Conservation (phyloP, 2,113 vertebrate species). For the Herpetotheres cachinnans region DNA sequence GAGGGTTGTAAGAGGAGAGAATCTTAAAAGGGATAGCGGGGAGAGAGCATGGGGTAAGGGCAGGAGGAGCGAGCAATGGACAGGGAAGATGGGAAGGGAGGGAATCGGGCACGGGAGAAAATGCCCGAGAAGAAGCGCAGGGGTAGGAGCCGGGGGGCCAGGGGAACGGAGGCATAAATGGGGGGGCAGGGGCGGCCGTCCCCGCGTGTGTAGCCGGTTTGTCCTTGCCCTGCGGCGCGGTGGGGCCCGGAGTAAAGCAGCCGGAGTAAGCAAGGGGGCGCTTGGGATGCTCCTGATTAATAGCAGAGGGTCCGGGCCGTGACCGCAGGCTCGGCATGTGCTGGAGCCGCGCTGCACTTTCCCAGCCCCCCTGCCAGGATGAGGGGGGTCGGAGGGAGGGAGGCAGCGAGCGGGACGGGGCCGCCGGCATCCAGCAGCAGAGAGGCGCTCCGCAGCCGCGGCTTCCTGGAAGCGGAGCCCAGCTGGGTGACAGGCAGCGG, state of each 20-base stretch:
- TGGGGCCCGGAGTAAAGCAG: background rate
- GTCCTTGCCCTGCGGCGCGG: background rate
- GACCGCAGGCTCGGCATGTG: constrained; percentile 27
- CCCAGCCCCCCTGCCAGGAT: constrained; percentile 56
- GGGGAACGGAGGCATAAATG: no score
- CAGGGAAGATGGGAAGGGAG: background rate
- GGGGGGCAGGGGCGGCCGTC: background rate
- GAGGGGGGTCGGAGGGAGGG: constrained; percentile 38
- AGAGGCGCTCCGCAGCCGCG: background rate
- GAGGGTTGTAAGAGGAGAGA: background rate
- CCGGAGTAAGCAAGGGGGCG: background rate
- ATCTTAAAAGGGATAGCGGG: background rate
- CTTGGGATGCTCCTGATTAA: constrained; percentile 43
- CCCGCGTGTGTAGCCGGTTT: background rate
- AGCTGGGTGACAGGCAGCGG: background rate
- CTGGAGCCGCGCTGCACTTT: constrained; percentile 40
- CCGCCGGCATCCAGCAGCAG: background rate
- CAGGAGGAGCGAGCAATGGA: background rate
- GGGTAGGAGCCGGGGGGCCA: background rate
- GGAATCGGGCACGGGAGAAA: background rate
- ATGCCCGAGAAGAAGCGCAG: background rate
- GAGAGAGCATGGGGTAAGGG: background rate
- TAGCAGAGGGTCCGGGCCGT: constrained; percentile 50
- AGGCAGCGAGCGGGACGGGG: background rate
- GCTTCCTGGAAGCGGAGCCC: constrained; percentile 51